Evolutionary conservation across 2,888 invertebrate species (phyloP), one percentile per base, ranked within the genome.

Genomic region (Polyommatus iphigenia): DNA sequence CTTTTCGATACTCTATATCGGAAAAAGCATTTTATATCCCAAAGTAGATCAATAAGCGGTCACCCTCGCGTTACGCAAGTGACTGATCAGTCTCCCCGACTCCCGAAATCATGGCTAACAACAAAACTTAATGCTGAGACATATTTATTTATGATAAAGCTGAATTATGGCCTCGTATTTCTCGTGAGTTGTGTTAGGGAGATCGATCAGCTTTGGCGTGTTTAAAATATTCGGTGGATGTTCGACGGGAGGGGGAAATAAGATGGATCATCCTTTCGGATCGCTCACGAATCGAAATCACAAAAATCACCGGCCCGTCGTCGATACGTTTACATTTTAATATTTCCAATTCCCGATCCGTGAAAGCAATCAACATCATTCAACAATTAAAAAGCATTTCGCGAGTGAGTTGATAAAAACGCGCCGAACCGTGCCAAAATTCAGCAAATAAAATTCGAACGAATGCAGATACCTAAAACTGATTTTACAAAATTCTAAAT

Each of bases 371-470:
- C 67, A 32, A 32, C 67, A 32, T 67, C 29, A 32, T 67, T 67
- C 67, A 29, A 67, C 62, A 29, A 67, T 67, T 67, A 67, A 67
- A 67, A 67, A 67, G 20, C 67, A 67, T 67, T 67, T 67, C 18
- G 67, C 67, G 67, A 67, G 15, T 67, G 67, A 29, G 67, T 67
- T 67, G 67, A 67, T 24, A 67, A 67, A 67, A 67, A 62, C 62
- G 6, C 2, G 5, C 2, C 6, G 6, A 57, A 59, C 20, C 15
- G 8, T 24, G 13, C 24, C 59, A 20, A 59, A 59, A 59, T 59
- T 20, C n/a, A 8, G 10, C 20, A 7, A 59, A 67, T 24, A 13
- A 67, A 62, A 67, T 67, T 67, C 13, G 15, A 67, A 67, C 29
- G 29, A 67, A 67, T 67, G 15, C 29, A 29, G 15, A 24, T 24